A percentile compares a stretch with the other conserved stretches of the same genome.
Conservation (phyloP, 2,888 invertebrate species). For the Ormyrus pomaceus region DNA sequence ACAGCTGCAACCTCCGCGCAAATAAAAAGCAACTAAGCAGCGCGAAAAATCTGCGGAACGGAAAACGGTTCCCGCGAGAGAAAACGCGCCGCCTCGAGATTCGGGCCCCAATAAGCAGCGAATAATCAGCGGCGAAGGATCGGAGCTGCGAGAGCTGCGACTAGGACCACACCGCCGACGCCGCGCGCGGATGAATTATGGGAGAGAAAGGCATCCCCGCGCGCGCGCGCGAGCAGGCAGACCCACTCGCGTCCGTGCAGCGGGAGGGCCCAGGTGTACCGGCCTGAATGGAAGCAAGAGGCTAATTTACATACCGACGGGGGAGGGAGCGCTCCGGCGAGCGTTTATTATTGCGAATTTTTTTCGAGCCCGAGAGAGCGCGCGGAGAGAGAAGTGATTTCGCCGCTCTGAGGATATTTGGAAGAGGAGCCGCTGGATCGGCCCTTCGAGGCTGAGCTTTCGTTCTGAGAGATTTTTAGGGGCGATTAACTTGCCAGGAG, state of each 20-base stretch:
- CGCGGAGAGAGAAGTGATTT: background rate
- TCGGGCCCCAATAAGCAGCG: background rate
- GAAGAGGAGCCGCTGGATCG: no score
- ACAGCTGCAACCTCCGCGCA: no score
- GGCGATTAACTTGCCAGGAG: no score
- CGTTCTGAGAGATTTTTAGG: no score
- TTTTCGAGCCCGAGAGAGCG: background rate
- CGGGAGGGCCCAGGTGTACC: slow-evolving; percentile 69
- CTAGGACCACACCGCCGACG: slow-evolving; percentile 52
- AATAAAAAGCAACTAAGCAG: no score
- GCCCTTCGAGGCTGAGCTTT: no score
- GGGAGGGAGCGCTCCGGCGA: background rate
- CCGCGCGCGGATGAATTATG: slow-evolving; percentile 55
- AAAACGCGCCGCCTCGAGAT: background rate
- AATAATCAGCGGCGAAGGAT: slow-evolving; percentile 40
- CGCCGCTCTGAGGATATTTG: no score
- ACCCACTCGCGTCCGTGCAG: slow-evolving; percentile 57
- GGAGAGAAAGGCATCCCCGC: slow-evolving; percentile 59
- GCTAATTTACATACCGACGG: slow-evolving; percentile 68
- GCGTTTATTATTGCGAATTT: no score
- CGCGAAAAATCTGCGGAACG: no score
- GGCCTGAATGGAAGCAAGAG: slow-evolving; percentile 66
- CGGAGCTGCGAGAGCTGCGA: slow-evolving; percentile 38
- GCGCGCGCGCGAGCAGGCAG: slow-evolving; percentile 44
- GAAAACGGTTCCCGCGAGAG: no score